phyloP scores from a whole-genome alignment of 2,113 vertebrate genomes.

The Pollimyrus isidori region DNA sequence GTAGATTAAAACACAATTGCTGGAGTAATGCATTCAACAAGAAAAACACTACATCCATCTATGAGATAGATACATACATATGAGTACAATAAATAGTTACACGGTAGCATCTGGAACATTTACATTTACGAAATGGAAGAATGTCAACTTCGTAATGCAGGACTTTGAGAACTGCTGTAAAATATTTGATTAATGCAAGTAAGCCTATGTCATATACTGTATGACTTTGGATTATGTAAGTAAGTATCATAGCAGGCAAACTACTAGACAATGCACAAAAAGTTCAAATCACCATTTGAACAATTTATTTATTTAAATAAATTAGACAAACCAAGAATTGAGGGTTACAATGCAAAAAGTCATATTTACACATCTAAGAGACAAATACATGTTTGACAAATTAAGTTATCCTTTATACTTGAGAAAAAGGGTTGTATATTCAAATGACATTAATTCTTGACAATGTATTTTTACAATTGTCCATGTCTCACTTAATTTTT shows the following conservation, averaged over 20 bases:
- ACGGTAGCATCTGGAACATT: neutral
- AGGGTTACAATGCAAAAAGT: neutral
- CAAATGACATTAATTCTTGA: neutral
- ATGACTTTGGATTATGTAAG: neutral
- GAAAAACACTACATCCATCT: neutral
- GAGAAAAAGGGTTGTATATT: neutral
- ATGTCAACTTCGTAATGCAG: neutral
- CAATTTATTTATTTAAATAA: neutral
- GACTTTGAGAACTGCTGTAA: neutral
- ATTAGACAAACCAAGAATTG: neutral
- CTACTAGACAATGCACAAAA: neutral
- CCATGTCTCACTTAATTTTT: neutral
- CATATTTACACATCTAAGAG: neutral
- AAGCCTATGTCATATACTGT: neutral
- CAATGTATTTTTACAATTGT: neutral
- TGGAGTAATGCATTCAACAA: neutral
- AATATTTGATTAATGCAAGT: neutral
- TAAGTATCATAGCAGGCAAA: neutral
- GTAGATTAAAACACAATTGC: too few species aligned
- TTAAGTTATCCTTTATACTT: neutral
- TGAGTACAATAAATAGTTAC: neutral
- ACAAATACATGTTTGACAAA: neutral
- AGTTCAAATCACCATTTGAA: neutral
- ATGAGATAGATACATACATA: neutral
- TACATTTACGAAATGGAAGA: neutral